Evolutionary conservation across 1,140 invertebrate genomes (phyloP).

Genomic region (Sinella curviseta): DNA sequence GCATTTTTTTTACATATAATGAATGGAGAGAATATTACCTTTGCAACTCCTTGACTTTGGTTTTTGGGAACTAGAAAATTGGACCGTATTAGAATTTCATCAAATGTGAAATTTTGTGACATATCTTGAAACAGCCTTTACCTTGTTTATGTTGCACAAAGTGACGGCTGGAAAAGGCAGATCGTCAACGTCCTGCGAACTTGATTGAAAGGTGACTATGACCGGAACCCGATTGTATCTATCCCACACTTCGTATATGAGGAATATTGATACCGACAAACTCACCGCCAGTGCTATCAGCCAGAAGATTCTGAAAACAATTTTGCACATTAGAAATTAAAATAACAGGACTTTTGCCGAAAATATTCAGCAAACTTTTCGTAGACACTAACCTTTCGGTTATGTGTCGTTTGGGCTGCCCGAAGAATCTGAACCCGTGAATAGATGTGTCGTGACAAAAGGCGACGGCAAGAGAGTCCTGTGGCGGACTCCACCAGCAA

Average conservation of each 20-base stretch:
- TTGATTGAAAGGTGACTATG: conserved; percentile 60
- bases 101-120: no score
- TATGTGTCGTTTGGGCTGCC: not conserved
- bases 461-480: not conserved
- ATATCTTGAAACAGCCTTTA: not conserved
- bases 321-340: not conserved
- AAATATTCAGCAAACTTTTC: not conserved
- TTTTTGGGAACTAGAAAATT: not conserved
- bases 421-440: conserved; percentile 1
- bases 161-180: conserved; percentile 47
- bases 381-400: not conserved
- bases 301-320: conserved; percentile 59
- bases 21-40: not conserved
- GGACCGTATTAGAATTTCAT: not conserved
- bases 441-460: not conserved
- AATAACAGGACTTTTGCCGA: not conserved
- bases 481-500: conserved; percentile 7
- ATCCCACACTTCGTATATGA: conserved; percentile 59
- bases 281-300: conserved; percentile 56
- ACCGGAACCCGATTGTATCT: conserved; percentile 63
- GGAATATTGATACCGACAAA: conserved; percentile 56
- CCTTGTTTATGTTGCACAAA: conserved; percentile 48
- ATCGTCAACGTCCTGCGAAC: conserved; percentile 35
- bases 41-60: not conserved
- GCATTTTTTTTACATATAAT: no score